phyloP scores from a whole-genome alignment of 1,140 invertebrate genomes.

The Brachionus manjavacas region DNA sequence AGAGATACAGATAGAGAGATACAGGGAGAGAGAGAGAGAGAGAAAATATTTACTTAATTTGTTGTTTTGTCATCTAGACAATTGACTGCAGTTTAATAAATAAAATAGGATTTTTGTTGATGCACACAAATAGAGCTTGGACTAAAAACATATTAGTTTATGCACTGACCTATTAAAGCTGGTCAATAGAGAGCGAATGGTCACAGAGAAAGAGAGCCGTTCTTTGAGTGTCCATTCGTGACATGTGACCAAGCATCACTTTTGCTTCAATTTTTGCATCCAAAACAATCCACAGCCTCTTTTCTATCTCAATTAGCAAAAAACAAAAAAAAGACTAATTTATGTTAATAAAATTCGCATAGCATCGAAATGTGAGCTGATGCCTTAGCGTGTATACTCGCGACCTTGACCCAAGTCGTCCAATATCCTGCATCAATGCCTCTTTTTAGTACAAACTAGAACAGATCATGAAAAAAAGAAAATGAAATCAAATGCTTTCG shows the following conservation, averaged over 20 bases:
- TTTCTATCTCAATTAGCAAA: neutral
- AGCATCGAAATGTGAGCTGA: neutral
- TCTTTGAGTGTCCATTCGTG: neutral
- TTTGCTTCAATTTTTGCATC: neutral
- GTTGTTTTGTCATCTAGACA: no score
- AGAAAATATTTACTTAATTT: no score
- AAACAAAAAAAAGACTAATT: neutral
- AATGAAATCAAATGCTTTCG: no score
- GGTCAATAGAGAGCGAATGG: neutral
- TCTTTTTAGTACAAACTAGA: no score
- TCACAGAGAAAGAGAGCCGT: neutral
- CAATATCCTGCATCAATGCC: no score
- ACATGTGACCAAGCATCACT: neutral
- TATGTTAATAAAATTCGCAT: neutral
- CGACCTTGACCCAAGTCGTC: neutral
- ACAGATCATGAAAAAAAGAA: no score
- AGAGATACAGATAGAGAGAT: no score
- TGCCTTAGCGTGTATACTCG: no score
- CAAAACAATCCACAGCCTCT: neutral
- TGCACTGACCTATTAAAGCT: neutral
- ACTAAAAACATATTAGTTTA: neutral
- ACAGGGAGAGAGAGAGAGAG: no score
- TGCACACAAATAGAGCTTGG: no score
- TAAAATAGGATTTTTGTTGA: no score
- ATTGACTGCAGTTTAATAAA: no score